These are phyloP conservation scores for Strongylocentrotus purpuratus DNA, from an alignment of 35 echinoderm and acorn worm genomes.

Conservation along the genomic window DNA sequence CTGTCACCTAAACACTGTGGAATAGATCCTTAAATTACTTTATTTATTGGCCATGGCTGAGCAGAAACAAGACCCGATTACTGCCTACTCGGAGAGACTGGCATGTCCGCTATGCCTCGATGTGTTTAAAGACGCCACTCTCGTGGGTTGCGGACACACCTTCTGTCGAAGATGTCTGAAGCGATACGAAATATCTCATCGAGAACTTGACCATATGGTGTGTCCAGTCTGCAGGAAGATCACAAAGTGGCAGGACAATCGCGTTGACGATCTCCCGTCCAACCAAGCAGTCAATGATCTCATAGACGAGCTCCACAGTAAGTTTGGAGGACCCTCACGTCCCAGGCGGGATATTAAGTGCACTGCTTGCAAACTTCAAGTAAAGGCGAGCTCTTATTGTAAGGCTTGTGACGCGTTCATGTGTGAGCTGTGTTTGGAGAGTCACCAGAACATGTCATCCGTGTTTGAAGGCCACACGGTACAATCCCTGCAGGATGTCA, in stretches of 20 bases:
- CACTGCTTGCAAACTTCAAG: background rate
- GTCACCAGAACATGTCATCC: background rate
- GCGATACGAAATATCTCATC: background rate
- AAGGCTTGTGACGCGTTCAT: background rate
- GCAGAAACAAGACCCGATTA: background rate
- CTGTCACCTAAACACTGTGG: too few relatives aligned
- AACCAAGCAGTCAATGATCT: background rate
- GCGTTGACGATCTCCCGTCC: background rate
- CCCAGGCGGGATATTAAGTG: background rate
- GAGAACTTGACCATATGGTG: background rate
- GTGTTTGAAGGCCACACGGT: background rate
- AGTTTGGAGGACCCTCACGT: background rate
- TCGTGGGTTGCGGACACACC: background rate
- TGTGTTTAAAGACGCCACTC: background rate
- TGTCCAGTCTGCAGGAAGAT: background rate
- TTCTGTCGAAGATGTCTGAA: slow-evolving; percentile 14
- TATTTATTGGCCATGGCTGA: background rate
- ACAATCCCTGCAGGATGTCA: background rate
- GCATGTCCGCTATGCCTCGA: background rate
- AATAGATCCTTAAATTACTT: too few relatives aligned
- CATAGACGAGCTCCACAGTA: background rate
- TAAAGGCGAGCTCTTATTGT: background rate
- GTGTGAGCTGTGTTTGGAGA: background rate
- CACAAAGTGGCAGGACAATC: background rate
- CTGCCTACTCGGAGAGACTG: background rate